Base-by-base conservation (phyloP, 30 jellyfish, hydroid and myxozoan genomes). In the Calvadosia cruxmelitensis region DNA sequence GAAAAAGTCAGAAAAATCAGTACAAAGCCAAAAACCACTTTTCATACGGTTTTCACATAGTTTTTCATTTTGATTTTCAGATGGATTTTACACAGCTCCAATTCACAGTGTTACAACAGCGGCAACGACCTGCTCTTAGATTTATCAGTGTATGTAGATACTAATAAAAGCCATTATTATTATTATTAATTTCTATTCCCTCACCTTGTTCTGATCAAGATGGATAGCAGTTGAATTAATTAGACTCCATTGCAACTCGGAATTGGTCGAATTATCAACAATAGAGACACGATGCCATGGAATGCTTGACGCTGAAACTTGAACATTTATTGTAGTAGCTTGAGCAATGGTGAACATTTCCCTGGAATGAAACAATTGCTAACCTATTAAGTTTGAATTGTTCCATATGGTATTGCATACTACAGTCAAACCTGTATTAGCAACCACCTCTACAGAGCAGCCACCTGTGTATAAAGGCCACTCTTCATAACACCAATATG, bases 241-340 rank as follows among this genome's bases (percentile, higher is more conserved):
- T 42, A 20, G 15, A 20, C 20, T 42, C 57, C 20, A 20, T 31
- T 93, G 94, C 67, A 78, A 26, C 29, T 83, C 93, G 34, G 74
- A 74, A 27, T 80, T 82, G 25, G 88, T 82, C 31, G 82, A 95
- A 63, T 91, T 91, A 66, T 91, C 91, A 10, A 91, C 68, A 7
- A 91, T 88, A 20, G 80, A 78, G 65, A 91, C 53, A 2, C 49
- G 72, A 63, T 94, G 78, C 20, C 85, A 64, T 29, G 92, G 86
- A 27, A 91, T 78, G 77, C 73, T 83, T 28, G 79, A 27, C 53
- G 57, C 57, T 42, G 20, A 5, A 10, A 42, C 15, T 42, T 42
- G 57, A 20, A 42, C 57, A n/a, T n/a, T n/a, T n/a, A n/a, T n/a
- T n/a, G n/a, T n/a, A n/a, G n/a, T n/a, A n/a, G n/a, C n/a, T n/a